Evolutionary conservation across 2,888 invertebrate species (phyloP), one percentile per base, ranked within the genome.

Genomic region (Melieria picta): DNA sequence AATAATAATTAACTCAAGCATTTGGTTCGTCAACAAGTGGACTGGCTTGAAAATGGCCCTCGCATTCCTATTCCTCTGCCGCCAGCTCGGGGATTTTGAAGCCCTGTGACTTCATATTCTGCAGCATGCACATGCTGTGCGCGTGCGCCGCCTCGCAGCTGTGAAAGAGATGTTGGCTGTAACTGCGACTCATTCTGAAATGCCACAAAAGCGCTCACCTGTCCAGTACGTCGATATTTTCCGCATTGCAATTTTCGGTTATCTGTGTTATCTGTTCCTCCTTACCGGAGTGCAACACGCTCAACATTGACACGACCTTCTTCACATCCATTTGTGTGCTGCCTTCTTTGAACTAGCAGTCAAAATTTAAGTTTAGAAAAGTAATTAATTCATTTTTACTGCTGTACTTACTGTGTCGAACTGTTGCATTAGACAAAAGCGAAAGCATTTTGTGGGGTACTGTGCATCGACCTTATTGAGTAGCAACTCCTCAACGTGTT

Each of bases 121-220:
- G 56, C 30, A 83, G 67, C 74, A 82, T 78, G 69, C 82, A 83
- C 77, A 83, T 80, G 67, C 79, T 71, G 16, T 83, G 78, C 4
- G 63, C 65, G 50, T 83, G 83, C 10, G 81, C 83, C 7, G 74
- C 78, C 65, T 81, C 82, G 74, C 82, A 83, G 56, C 82, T 83
- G 13, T 1, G 58, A 69, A 43, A 4, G 9, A 13, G 52, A 60
- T 16, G 6, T 65, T n/a, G 43, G 48, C 57, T 45, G 52, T 5
- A 13, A 50, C 16, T 60, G 48, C 10, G 66, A 71, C 13, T 62
- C 6, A 57, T 50, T 16, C 11, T 52, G 11, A 4, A 52, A n/a
- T 52, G 13, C 11, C 7, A 52, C 5, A 11, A 7, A n/a, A 52
- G 30, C 11, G 79, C 80, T 79, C 70, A 84, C 82, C 78, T 79